Percentiles rank a stretch among this genome's conserved stretches.
Conservation (phyloP, 2,888 invertebrate species). For the Podabrus alpinus region DNA sequence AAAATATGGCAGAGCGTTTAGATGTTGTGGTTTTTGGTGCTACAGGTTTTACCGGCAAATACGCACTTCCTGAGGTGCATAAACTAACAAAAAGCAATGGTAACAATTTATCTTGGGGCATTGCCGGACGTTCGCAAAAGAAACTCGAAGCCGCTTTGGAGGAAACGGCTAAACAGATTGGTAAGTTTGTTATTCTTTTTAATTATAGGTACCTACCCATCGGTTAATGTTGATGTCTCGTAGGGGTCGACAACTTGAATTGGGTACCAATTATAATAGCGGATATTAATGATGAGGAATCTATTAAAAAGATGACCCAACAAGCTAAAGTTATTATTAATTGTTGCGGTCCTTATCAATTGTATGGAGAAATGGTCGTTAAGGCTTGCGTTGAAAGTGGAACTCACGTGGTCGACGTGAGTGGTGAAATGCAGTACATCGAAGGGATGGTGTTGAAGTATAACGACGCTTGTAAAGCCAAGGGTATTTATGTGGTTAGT, state of each 20-base stretch:
- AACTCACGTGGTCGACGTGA: constrained; percentile 90
- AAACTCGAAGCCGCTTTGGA: constrained; percentile 50
- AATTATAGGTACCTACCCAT: no score
- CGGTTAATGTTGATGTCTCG: background rate
- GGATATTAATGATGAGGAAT: constrained; percentile 73
- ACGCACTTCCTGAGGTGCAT: constrained; percentile 60
- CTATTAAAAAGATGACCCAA: constrained; percentile 79
- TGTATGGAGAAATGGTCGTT: constrained; percentile 88
- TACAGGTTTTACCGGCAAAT: constrained; percentile 90
- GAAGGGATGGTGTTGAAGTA: constrained; percentile 71
- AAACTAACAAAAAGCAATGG: constrained; percentile 56
- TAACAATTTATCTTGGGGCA: constrained; percentile 75
- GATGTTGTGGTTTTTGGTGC: constrained; percentile 94
- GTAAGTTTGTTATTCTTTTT: constrained; percentile 36
- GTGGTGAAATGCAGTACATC: constrained; percentile 79
- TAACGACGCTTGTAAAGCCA: constrained; percentile 71
- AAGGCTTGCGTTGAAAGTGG: constrained; percentile 77
- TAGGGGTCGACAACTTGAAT: constrained; percentile 63
- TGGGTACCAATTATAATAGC: constrained; percentile 74
- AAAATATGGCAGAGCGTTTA: constrained; percentile 54
- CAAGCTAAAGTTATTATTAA: constrained; percentile 82
- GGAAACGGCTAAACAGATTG: constrained; percentile 52
- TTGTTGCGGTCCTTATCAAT: constrained; percentile 90
- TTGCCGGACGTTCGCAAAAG: constrained; percentile 79
- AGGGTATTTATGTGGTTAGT: constrained; percentile 82